Percentiles rank a stretch among this genome's conserved stretches.
Conservation (phyloP, 2,113 vertebrate genomes). For the Ptyas mucosa region DNA sequence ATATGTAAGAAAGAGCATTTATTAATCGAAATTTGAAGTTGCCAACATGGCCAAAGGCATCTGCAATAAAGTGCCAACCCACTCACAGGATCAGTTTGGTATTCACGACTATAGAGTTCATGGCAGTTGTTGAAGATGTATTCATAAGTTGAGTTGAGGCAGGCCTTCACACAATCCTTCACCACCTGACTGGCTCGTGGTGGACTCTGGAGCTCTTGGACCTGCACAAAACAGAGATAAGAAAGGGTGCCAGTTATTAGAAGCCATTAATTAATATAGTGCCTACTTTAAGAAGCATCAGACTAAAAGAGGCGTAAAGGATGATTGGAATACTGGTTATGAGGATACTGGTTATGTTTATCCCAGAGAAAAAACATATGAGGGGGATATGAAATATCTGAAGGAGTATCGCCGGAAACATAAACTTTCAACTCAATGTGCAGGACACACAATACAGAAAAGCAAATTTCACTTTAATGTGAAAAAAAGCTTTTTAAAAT, state of each 20-base stretch:
- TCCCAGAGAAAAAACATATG: background rate
- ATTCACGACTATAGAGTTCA: slow-evolving; percentile 91
- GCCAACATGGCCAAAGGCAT: background rate
- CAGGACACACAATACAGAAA: background rate
- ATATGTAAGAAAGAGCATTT: too few relatives aligned
- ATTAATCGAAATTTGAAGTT: too few relatives aligned
- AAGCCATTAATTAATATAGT: background rate
- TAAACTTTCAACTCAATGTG: background rate
- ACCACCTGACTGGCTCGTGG: slow-evolving; percentile 97
- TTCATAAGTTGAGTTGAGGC: slow-evolving; percentile 96
- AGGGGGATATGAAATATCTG: background rate
- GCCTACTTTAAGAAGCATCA: background rate
- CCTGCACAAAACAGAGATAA: slow-evolving; percentile 62
- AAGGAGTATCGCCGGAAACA: background rate
- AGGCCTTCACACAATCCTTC: slow-evolving; percentile 96
- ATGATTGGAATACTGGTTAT: background rate
- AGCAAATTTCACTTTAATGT: background rate
- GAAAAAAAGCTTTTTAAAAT: background rate
- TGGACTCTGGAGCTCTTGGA: slow-evolving; percentile 95
- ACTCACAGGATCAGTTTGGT: slow-evolving; percentile 86
- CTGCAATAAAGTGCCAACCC: background rate
- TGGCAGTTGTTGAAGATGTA: slow-evolving; percentile 99
- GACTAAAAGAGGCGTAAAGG: background rate
- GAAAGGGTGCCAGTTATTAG: too few relatives aligned
- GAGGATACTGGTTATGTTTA: background rate